Evolutionary conservation across 2,113 vertebrate species (phyloP).

Genomic region (Ochotona princeps): DNA sequence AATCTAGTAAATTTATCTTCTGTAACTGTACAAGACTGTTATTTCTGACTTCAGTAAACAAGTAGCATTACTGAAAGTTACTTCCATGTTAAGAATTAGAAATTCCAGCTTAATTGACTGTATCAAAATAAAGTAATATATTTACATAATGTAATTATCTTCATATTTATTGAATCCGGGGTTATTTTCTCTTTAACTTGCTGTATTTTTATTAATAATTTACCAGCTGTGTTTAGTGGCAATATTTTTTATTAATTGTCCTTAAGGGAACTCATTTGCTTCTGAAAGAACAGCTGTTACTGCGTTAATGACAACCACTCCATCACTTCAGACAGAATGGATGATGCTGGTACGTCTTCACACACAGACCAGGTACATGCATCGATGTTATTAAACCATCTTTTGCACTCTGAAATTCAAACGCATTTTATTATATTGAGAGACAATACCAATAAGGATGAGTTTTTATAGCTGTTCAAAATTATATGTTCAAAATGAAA

Average conservation of each 20-base stretch:
- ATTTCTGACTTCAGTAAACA: background rate
- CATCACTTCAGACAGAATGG: conserved; percentile 76
- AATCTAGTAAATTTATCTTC: background rate
- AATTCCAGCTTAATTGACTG: background rate
- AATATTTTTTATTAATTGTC: conserved; percentile 84
- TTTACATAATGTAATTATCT: background rate
- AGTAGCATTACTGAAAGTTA: background rate
- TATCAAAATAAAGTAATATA: conserved; percentile 42
- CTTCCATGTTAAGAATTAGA: conserved; percentile 26
- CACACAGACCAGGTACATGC: conserved; percentile 63
- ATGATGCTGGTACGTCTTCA: conserved; percentile 72
- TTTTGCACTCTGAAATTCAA: background rate
- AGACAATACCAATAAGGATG: background rate
- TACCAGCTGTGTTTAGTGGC: conserved; percentile 74
- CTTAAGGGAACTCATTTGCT: conserved; percentile 80
- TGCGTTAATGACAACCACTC: conserved; percentile 78
- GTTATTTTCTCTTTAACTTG: conserved; percentile 52
- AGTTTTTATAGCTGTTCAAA: conserved; percentile 7
- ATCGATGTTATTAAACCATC: conserved; percentile 59
- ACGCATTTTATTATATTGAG: conserved; percentile 38
- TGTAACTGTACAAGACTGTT: background rate
- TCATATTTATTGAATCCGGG: conserved; percentile 15
- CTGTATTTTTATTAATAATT: conserved; percentile 76
- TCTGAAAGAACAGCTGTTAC: conserved; percentile 83
- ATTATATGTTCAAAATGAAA: conserved; percentile 15